A percentile compares a stretch with the other conserved stretches of the same genome.
phyloP scores from a whole-genome alignment of 2,113 vertebrate species.

The Mus spicilegus region DNA sequence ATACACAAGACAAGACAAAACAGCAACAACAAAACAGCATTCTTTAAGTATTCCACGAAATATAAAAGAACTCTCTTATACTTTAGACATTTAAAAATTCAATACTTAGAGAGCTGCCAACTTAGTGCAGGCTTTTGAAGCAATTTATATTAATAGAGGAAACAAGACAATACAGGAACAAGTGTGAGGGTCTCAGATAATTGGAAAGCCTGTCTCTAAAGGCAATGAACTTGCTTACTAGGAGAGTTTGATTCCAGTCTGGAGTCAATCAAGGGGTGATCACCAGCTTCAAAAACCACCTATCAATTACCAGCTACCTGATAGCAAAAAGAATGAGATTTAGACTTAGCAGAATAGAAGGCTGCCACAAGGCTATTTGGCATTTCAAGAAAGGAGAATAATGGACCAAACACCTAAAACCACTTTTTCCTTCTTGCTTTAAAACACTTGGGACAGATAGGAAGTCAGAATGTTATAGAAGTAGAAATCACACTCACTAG shows the following conservation, averaged over 20 bases:
- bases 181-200: slow-evolving; percentile 41
- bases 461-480: not conserved
- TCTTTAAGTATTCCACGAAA: not conserved
- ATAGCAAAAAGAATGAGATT: slow-evolving; percentile 31
- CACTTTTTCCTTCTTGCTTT: slow-evolving; percentile 16
- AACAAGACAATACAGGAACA: slow-evolving; percentile 42
- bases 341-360: not conserved
- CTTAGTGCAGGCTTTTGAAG: not conserved
- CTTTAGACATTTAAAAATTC: slow-evolving; percentile 47
- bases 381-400: slow-evolving; percentile 64
- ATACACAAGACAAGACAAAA: too few species aligned
- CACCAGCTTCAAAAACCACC: slow-evolving; percentile 7
- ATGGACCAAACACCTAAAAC: not conserved
- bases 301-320: slow-evolving; percentile 57
- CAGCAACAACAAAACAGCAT: not conserved
- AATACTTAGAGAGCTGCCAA: slow-evolving; percentile 24
- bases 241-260: slow-evolving; percentile 53
- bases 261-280: slow-evolving; percentile 35
- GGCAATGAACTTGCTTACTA: slow-evolving; percentile 39
- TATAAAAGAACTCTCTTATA: slow-evolving; percentile 52
- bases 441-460: not conserved
- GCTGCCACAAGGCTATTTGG: slow-evolving; percentile 30
- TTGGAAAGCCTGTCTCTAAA: slow-evolving; percentile 17
- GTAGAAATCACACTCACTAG: not conserved
- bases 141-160: slow-evolving; percentile 39